These are phyloP conservation scores for Drosophila pectinifera DNA, from an alignment of 1,140 invertebrate species.

Conservation along the genomic window DNA sequence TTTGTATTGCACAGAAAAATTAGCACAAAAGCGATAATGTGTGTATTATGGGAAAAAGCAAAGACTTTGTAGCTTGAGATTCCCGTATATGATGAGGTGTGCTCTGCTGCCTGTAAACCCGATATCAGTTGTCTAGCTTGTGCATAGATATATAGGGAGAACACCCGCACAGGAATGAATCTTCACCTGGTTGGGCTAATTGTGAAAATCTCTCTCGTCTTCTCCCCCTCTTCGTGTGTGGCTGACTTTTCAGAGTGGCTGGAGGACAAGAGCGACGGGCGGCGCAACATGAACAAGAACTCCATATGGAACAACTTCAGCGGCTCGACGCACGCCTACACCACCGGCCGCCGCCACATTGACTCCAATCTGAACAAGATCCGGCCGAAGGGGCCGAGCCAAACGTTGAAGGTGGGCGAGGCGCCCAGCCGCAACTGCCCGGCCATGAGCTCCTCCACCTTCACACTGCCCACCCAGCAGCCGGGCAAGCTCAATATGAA, in stretches of 20 bases:
- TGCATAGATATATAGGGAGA: not conserved
- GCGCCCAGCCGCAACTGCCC: conserved; percentile 71
- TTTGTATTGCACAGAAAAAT: conserved; percentile 4
- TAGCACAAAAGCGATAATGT: not conserved
- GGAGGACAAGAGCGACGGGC: conserved; percentile 79
- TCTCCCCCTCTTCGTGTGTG: conserved; percentile 1
- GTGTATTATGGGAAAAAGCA: not conserved
- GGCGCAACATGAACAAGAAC: conserved; percentile 84
- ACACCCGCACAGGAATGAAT: not conserved
- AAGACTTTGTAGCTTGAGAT: not conserved
- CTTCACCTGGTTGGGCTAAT: conserved; percentile 22
- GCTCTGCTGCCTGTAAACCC: conserved; percentile 7
- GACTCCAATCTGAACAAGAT: conserved; percentile 86
- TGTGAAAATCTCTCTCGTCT: conserved; percentile 9
- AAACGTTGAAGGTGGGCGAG: conserved; percentile 90
- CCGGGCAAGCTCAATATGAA: conserved; percentile 96
- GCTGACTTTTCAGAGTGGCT: conserved; percentile 75
- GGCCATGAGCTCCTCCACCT: conserved; percentile 74
- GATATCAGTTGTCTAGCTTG: conserved; percentile 1
- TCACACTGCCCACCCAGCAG: conserved; percentile 87
- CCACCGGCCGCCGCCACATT: conserved; percentile 89
- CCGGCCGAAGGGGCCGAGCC: conserved; percentile 90
- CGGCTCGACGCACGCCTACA: conserved; percentile 91
- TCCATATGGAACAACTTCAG: conserved; percentile 87
- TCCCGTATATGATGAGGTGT: not conserved